phyloP scores from a whole-genome alignment of 2,113 vertebrate species.

The Siniperca knerii region DNA sequence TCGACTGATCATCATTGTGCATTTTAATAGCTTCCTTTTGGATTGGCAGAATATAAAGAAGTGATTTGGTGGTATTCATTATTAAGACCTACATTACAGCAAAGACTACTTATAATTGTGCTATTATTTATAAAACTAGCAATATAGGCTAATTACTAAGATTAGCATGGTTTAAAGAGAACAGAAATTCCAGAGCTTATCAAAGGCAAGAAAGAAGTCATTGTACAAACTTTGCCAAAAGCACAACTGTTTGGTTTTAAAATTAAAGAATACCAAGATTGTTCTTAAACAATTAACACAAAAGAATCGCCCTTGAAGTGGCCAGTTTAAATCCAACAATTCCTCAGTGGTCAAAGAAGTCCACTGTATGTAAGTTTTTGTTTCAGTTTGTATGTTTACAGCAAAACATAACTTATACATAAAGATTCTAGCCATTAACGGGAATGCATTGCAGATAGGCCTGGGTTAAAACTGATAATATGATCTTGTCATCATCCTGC shows the following conservation, averaged over 20 bases:
- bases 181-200: conserved; percentile 33
- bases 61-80: background rate
- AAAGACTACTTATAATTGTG: background rate
- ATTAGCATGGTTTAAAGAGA: conserved; percentile 45
- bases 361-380: background rate
- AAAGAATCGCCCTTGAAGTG: background rate
- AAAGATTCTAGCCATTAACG: background rate
- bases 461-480: background rate
- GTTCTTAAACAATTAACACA: background rate
- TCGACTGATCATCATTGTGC: too few relatives aligned
- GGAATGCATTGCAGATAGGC: background rate
- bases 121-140: conserved; percentile 4
- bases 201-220: conserved; percentile 21
- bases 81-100: conserved; percentile 4
- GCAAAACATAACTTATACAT: background rate
- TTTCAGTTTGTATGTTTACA: background rate
- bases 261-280: conserved; percentile 9
- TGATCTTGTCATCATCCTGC: background rate
- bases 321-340: background rate
- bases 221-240: conserved; percentile 25
- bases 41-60: background rate
- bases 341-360: background rate
- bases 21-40: background rate
- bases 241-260: conserved; percentile 1
- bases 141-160: background rate